Evolutionary conservation across 2,113 vertebrate species (phyloP).

Genomic region (Cyphomyrus plagiostoma): DNA sequence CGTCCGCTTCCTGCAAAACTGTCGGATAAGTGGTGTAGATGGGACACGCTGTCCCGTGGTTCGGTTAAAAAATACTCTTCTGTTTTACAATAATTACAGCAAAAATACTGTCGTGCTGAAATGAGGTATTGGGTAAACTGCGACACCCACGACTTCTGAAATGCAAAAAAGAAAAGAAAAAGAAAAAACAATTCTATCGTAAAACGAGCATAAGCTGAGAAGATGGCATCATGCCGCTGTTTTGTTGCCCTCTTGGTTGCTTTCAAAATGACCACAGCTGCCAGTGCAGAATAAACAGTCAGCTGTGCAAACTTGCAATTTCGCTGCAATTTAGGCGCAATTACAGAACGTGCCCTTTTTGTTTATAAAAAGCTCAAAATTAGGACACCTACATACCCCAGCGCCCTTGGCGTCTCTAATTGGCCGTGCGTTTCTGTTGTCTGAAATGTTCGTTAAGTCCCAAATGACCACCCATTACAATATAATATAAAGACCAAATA

Average conservation of each 20-base stretch:
- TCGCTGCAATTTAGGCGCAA: slow-evolving; percentile 9
- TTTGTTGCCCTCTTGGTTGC: not conserved
- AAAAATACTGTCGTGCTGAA: not conserved
- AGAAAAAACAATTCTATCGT: not conserved
- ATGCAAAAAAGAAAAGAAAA: not conserved
- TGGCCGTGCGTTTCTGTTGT: not conserved
- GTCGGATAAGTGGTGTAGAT: not conserved
- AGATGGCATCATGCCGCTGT: slow-evolving; percentile 3
- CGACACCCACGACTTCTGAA: not conserved
- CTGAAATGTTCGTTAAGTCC: not conserved
- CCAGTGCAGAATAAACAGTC: slow-evolving; percentile 15
- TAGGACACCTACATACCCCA: slow-evolving; percentile 13
- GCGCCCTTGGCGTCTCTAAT: not conserved
- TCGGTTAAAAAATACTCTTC: not conserved
- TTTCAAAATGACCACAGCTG: slow-evolving; percentile 13
- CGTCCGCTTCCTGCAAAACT: not conserved
- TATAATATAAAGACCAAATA: not conserved
- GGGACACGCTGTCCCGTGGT: not conserved
- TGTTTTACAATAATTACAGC: not conserved
- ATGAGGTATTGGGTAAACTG: not conserved
- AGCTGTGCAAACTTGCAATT: slow-evolving; percentile 23
- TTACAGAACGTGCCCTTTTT: slow-evolving; percentile 24
- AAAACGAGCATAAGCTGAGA: not conserved
- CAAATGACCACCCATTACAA: not conserved
- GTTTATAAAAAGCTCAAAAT: slow-evolving; percentile 24